phyloP scores from a whole-genome alignment of 1,140 invertebrate genomes.

The Dermatophagoides farinae region DNA sequence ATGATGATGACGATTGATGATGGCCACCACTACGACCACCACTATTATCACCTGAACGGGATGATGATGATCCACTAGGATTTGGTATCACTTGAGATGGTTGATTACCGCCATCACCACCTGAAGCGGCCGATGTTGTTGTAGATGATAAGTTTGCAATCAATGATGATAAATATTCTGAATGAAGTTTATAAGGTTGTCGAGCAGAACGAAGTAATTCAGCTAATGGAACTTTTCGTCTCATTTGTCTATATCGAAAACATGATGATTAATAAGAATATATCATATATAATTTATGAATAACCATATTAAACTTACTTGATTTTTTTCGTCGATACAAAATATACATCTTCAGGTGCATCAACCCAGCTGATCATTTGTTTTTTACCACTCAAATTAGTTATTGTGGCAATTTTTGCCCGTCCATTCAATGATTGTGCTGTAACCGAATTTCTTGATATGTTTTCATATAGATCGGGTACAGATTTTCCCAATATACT shows the following conservation, averaged over 20 bases:
- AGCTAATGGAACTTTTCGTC: constrained; percentile 50
- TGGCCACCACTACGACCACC: not conserved
- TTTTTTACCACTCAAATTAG: constrained; percentile 38
- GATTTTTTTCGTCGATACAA: constrained; percentile 63
- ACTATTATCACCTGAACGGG: no score
- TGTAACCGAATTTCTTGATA: constrained; percentile 20
- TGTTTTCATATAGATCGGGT: constrained; percentile 16
- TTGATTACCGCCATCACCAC: not conserved
- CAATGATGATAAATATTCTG: not conserved
- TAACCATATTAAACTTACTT: constrained; percentile 41
- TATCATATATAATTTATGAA: not conserved
- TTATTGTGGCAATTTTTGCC: constrained; percentile 43
- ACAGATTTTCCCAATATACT: constrained; percentile 10
- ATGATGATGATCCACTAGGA: not conserved
- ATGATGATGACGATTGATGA: not conserved
- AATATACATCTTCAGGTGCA: constrained; percentile 89
- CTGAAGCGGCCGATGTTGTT: not conserved
- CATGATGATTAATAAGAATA: not conserved
- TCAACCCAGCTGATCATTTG: constrained; percentile 94
- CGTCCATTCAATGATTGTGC: constrained; percentile 35
- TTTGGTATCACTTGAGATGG: not conserved
- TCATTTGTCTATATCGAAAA: constrained; percentile 43
- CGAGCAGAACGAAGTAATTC: constrained; percentile 69
- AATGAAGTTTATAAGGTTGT: constrained; percentile 49
- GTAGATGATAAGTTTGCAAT: not conserved